A percentile compares a stretch with the other conserved stretches of the same genome.
Conservation (phyloP, 2,113 vertebrate species). For the zebrafish (Danio rerio) region GRCz12tu NC_133176.1:34713501-34714000, state of each 20-base stretch:
- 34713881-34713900: not conserved
- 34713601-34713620: too few species aligned
- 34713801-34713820: conserved; percentile 45
- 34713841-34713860: not conserved
- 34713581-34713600: not conserved
- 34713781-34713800: conserved; percentile 40
- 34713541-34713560: too few species aligned
- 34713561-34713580: too few species aligned
- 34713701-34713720: not conserved
- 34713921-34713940: not conserved
- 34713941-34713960: not conserved
- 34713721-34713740: not conserved
- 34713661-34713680: not conserved
- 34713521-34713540: too few species aligned
- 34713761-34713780: conserved; percentile 40
- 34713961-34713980: not conserved
- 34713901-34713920: conserved; percentile 6
- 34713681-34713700: not conserved
- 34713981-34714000: not conserved
- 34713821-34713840: conserved; percentile 14
- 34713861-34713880: not conserved
- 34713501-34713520: too few species aligned
- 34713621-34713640: too few species aligned
- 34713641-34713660: not conserved
- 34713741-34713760: conserved; percentile 12